Conservation (phyloP, 1,140 invertebrate genomes). For the Batillaria attramentaria region DNA sequence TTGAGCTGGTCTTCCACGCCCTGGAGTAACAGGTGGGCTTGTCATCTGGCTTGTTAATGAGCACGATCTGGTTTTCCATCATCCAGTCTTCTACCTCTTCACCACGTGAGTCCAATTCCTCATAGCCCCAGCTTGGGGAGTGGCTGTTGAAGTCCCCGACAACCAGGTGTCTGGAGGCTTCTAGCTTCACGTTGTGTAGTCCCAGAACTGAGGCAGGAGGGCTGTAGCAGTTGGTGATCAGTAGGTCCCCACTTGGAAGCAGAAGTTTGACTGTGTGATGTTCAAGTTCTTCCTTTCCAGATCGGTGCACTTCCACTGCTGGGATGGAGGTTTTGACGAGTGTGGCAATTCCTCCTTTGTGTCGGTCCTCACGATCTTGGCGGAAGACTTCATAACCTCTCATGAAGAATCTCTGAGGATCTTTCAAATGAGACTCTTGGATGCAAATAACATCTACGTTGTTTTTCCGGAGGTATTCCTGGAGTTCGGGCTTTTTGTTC, state of each 20-base stretch:
- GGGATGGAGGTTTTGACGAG: constrained; percentile 19
- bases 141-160: constrained; percentile 38
- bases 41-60: constrained; percentile 41
- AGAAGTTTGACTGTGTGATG: not conserved
- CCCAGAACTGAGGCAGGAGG: constrained; percentile 16
- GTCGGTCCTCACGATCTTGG: constrained; percentile 18
- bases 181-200: constrained; percentile 9
- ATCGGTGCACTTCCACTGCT: constrained; percentile 10
- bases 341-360: constrained; percentile 37
- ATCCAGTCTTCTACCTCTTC: constrained; percentile 33
- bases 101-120: constrained; percentile 15
- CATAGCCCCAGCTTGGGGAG: constrained; percentile 31
- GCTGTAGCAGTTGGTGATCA: constrained; percentile 35
- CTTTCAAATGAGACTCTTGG: constrained; percentile 36
- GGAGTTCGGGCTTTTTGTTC: constrained; percentile 35
- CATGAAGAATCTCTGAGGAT: constrained; percentile 18
- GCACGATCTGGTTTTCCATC: constrained; percentile 22
- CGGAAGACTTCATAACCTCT: constrained; percentile 35
- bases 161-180: constrained; percentile 10
- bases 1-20: constrained; percentile 34
- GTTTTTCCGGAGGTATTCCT: constrained; percentile 33
- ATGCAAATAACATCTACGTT: constrained; percentile 32
- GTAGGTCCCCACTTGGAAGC: not conserved
- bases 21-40: constrained; percentile 31
- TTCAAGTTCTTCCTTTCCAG: constrained; percentile 30